Conservation (phyloP, 2,113 vertebrate genomes). For the Vulpes vulpes region DNA sequence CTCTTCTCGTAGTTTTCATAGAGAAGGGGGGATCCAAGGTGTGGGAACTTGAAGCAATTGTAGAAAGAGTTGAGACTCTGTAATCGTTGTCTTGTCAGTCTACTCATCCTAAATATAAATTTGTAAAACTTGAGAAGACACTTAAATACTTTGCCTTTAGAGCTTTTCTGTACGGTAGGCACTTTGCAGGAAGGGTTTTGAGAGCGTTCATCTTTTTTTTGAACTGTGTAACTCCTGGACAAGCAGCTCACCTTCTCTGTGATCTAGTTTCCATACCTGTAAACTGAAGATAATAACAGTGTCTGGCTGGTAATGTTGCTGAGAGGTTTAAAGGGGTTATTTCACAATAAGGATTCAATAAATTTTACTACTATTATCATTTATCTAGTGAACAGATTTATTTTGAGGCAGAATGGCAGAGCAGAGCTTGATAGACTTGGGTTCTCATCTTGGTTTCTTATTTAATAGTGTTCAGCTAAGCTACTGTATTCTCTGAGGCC, state of each 20-base stretch:
- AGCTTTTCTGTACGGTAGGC: background rate
- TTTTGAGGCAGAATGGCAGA: conserved; percentile 30
- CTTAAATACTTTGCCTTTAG: background rate
- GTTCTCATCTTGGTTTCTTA: conserved; percentile 43
- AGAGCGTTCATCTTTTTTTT: background rate
- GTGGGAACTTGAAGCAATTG: background rate
- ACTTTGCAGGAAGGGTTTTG: background rate
- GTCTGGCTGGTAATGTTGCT: background rate
- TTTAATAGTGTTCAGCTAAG: conserved; percentile 47
- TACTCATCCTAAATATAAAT: background rate
- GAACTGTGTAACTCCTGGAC: background rate
- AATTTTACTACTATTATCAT: background rate
- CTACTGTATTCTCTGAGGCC: background rate
- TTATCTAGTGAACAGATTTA: background rate
- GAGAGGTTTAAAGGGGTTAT: background rate
- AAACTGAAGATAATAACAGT: background rate
- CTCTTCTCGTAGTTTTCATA: background rate
- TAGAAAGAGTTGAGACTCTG: background rate
- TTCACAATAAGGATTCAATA: conserved; percentile 11
- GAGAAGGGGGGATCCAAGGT: background rate
- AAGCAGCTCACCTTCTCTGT: conserved; percentile 3
- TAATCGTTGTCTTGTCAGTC: background rate
- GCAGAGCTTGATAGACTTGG: background rate
- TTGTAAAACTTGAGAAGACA: conserved; percentile 31
- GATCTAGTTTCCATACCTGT: background rate